A percentile compares a stretch with the other conserved stretches of the same genome.
Evolutionary conservation across 2,888 invertebrate genomes (phyloP).

Genomic region (Emmelina monodactyla): DNA sequence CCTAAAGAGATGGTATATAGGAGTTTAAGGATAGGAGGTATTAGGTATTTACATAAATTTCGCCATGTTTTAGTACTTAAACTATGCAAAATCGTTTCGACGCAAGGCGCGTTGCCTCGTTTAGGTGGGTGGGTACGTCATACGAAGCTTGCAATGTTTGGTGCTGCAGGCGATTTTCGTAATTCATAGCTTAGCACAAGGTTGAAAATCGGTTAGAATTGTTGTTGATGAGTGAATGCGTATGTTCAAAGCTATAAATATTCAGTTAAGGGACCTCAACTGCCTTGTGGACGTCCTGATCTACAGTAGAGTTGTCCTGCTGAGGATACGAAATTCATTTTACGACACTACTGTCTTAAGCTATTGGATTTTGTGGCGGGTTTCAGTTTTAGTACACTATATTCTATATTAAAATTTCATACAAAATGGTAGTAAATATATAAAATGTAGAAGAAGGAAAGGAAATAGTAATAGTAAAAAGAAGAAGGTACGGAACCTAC

Average conservation of each 20-base stretch:
- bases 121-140: too few relatives aligned
- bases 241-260: slow-evolving; percentile 27
- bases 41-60: slow-evolving; percentile 27
- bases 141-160: too few relatives aligned
- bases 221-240: background rate
- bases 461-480: too few relatives aligned
- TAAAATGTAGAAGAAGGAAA: too few relatives aligned
- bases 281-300: slow-evolving; percentile 33
- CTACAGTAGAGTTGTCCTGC: slow-evolving; percentile 18
- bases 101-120: slow-evolving; percentile 31
- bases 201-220: background rate
- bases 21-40: background rate
- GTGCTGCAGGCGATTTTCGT: too few relatives aligned
- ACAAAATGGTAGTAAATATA: too few relatives aligned
- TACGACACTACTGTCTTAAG: background rate
- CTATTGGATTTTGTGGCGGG: slow-evolving; percentile 17
- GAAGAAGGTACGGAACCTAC: background rate
- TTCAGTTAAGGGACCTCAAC: slow-evolving; percentile 39
- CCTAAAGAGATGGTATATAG: too few relatives aligned
- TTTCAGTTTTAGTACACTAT: background rate
- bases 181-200: too few relatives aligned
- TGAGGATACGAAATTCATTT: slow-evolving; percentile 3
- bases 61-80: slow-evolving; percentile 34
- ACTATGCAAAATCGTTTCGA: slow-evolving; percentile 46
- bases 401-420: too few relatives aligned